Evolutionary conservation across 2,797 vertebrate species (phyloP), one percentile per base, ranked within the genome.

Genomic region (Enteromius thamalakanensis): DNA sequence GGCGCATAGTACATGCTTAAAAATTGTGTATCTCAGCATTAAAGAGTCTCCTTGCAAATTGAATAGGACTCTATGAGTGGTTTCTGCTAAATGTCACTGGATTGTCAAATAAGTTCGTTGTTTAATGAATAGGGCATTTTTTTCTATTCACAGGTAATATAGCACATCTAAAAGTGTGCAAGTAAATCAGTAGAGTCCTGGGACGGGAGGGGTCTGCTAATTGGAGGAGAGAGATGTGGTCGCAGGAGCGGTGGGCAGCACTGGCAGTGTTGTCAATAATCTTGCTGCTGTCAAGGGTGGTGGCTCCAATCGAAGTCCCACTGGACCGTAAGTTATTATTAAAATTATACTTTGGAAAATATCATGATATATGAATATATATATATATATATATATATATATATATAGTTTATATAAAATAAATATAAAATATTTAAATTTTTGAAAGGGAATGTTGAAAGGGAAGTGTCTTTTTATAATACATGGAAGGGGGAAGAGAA

Each of bases 251-350:
- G 83, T 86, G 85, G 81, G 82, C 40, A 55, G 91, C 89, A 89
- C 85, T 92, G 88, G 82, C 90, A 82, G 90, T 92, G 76, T 26
- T 94, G 69, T 94, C 92, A 23, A 82, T 96, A 4, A 86, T 94
- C 53, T 91, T 96, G 87, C 93, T 92, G 82, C 90, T 96, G 65
- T 94, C 94, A 86, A 90, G 87, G 79, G 88, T 95, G 12, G 86
- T 88, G 32, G 87, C 90, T 29, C 40, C 95, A 88, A 98, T 99
- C 0, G 95, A 98, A 86, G 96, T 99, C 80, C 97, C 97, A 51
- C 93, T 94, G 90, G 96, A 99, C 58, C 91, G 97, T 98, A 92
- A 98, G 97, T 97, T 51, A 42, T 17, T 5, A 65, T 21, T 11
- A 4, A 51, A 32, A 74, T 74, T 19, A 37, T 21, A 32, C 15